These are phyloP conservation scores for Ectemnius continuus DNA, from an alignment of 2,888 invertebrate genomes.

Conservation along the genomic window DNA sequence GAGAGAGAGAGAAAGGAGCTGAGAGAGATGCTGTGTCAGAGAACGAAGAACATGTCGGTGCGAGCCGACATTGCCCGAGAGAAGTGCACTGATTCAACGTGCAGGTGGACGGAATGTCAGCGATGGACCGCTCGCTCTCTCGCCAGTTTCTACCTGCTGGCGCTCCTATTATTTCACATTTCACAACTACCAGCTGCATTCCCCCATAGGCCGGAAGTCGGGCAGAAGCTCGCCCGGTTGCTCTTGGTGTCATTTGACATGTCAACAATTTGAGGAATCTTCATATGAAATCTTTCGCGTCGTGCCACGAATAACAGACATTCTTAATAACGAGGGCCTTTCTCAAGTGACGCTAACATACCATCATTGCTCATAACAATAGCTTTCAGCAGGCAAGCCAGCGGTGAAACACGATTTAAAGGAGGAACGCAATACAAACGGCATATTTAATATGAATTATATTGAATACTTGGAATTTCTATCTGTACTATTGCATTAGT, in stretches of 20 bases:
- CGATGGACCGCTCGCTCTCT: background rate
- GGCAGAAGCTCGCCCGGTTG: too few species aligned
- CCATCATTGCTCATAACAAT: background rate
- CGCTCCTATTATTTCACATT: too few species aligned
- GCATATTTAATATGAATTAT: too few species aligned
- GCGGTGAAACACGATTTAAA: too few species aligned
- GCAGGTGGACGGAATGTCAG: constrained; percentile 46
- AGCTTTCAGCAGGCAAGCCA: too few species aligned
- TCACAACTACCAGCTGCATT: too few species aligned
- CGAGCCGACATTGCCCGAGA: constrained; percentile 12
- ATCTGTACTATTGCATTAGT: too few species aligned
- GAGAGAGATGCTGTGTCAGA: background rate
- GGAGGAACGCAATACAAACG: too few species aligned
- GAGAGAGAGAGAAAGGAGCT: background rate
- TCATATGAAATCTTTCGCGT: background rate
- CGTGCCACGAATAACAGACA: background rate
- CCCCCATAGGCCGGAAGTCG: too few species aligned
- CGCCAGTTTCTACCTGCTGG: too few species aligned
- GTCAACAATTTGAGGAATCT: background rate
- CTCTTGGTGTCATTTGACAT: background rate
- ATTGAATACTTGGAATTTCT: too few species aligned
- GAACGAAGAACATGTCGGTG: constrained; percentile 39
- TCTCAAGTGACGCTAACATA: too few species aligned
- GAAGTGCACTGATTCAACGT: constrained; percentile 44
- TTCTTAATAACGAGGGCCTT: background rate